A percentile compares a stretch with the other conserved stretches of the same genome.
Conservation (phyloP, 37 sponge, comb jelly and placozoan genomes). For the Spongilla lacustris region DNA sequence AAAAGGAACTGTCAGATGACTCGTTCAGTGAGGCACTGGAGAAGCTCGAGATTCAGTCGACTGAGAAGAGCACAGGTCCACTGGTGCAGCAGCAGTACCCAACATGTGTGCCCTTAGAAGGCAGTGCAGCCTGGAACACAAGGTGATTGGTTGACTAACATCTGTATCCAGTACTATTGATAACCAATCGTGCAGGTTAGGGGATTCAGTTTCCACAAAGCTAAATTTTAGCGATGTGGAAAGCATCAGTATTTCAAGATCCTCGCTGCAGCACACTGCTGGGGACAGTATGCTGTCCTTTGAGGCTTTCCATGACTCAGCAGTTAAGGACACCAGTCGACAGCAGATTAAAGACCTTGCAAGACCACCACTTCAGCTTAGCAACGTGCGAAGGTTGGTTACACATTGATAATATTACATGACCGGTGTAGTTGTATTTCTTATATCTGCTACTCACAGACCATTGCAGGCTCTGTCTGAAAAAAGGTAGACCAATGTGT, state of each 20-base stretch:
- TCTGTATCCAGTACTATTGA: too few relatives aligned
- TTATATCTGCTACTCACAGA: background rate
- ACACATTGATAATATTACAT: background rate
- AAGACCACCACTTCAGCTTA: background rate
- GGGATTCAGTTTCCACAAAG: background rate
- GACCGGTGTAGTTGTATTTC: background rate
- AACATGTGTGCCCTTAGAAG: background rate
- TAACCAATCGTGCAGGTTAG: background rate
- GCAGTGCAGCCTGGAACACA: background rate
- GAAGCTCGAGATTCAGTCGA: background rate
- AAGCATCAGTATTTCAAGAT: conserved; percentile 2
- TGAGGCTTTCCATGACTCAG: conserved; percentile 34
- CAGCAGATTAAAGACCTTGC: background rate
- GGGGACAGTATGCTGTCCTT: conserved; percentile 2
- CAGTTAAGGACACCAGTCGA: background rate
- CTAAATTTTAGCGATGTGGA: conserved; percentile 35
- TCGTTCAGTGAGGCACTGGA: background rate
- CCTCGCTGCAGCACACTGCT: background rate
- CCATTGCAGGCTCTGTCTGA: background rate
- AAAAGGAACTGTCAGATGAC: background rate
- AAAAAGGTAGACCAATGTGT: conserved; percentile 5
- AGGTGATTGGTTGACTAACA: background rate
- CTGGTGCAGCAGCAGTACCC: background rate
- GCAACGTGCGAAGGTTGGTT: background rate
- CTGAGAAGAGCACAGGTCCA: background rate